Base-by-base conservation (phyloP, 2,797 vertebrate genomes). In the Furcifer pardalis region DNA sequence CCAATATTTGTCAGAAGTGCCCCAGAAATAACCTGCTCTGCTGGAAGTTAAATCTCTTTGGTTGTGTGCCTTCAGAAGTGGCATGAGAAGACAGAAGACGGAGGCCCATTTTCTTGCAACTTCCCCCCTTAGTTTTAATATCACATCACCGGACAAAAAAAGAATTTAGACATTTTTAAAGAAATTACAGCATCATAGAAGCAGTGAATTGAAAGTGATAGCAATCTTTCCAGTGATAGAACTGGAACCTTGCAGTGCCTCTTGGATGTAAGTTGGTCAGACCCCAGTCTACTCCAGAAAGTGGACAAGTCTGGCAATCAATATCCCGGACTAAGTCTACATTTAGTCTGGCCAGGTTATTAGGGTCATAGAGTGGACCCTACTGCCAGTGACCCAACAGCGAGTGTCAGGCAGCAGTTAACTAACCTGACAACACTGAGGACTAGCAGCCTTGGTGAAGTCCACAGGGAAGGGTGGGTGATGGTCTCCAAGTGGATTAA, bases 81-180 rank as follows among this genome's bases (percentile, higher is more conserved):
- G 40, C 1, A 10, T 25, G 25, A 62, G 32, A 77, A 5, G 52
- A 8, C 21, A 30, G 7, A 7, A 15, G 23, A 19, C 63, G 10
- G 68, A 62, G 59, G 46, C 1, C 30, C 77, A 52, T 79, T 81
- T 83, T 44, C 27, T 74, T 12, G 0, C 0, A 1, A 60, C 37
- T 82, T 37, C 5, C n/a, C 9, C 71, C 65, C 25, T n/a, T 46
- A 81, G 78, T 40, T 7, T 35, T 21, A 62, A 23, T 35, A 8
- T 56, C 13, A 5, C 60, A 82, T 37, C n/a, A 62, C 42, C 65
- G 35, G 66, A 40, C 9, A 0, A 15, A 65, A 21, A 46, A 27
- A 66, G 74, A 84, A 9, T 77, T 69, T 81, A 19, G 63, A 69
- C 80, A 81, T 77, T 88, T n/a, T 82, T 72, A 75, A 75, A n/a